phyloP scores from a whole-genome alignment of 2,113 vertebrate genomes.

The Leptobrachium ailaonicum region DNA sequence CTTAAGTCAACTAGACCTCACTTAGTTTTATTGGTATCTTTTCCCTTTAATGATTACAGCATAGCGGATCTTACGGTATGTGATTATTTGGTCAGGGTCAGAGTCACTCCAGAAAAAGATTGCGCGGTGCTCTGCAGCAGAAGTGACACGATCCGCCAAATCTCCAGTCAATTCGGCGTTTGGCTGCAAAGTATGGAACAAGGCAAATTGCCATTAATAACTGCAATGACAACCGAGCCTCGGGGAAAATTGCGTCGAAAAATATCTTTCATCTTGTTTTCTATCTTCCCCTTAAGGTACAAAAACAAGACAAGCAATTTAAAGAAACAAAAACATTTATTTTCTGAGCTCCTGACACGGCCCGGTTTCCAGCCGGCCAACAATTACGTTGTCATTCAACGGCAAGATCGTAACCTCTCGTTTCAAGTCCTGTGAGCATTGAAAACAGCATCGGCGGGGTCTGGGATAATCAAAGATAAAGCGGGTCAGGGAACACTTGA shows the following conservation, averaged over 20 bases:
- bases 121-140: background rate
- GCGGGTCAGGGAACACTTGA: too few relatives aligned
- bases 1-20: too few relatives aligned
- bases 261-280: conserved; percentile 24
- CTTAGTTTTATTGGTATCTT: too few relatives aligned
- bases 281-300: conserved; percentile 19
- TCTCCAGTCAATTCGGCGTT: background rate
- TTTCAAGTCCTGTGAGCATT: conserved; percentile 8
- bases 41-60: too few relatives aligned
- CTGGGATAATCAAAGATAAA: too few relatives aligned
- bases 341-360: conserved; percentile 32
- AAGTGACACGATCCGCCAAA: background rate
- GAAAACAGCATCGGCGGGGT: conserved; percentile 38
- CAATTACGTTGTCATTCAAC: conserved; percentile 54
- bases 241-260: conserved; percentile 13
- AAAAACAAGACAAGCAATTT: conserved; percentile 44
- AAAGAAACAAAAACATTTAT: conserved; percentile 50
- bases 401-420: conserved; percentile 43
- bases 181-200: background rate
- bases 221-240: conserved; percentile 25
- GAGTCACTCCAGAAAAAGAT: background rate
- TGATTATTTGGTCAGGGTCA: background rate
- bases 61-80: too few relatives aligned
- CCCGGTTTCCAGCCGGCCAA: background rate
- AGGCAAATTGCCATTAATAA: conserved; percentile 31